Evolutionary conservation across 2,797 vertebrate genomes (phyloP), one percentile per base, ranked within the genome.

Genomic region (Enteromius mattozi): DNA sequence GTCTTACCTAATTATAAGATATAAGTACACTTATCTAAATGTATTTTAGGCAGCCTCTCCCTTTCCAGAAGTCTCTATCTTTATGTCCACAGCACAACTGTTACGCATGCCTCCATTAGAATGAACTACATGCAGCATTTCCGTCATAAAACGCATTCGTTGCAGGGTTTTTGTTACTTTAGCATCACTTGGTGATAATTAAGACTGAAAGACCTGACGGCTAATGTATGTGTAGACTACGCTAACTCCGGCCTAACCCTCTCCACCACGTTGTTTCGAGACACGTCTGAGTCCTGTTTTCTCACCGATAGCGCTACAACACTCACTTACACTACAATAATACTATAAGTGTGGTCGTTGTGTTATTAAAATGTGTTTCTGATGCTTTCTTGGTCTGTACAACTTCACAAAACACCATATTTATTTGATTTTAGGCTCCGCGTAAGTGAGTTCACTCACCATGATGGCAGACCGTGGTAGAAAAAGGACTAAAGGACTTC

Each of bases 381-480:
- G 0, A 0, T 14, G 30, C 10, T 19, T 33, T 14, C 5, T 51
- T n/a, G 17, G 0, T 6, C 47, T 14, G 30, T 7, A 7, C 21
- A 1, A 0, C 12, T 7, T 1, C 17, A 21, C 21, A 7, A 54
- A 75, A 35, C 30, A 21, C 4, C 71, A 35, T 14, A 4, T 75
- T 63, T 1, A 49, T 6, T 40, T 0, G 12, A 42, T 51, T 86
- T 78, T 24, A 24, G 76, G 75, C 82, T 6, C 66, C 37, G 78
- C 33, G 71, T 54, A 17, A n/a, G 85, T 86, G 63, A 86, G 70
- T 85, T 87, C 88, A 90, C 95, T 95, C 88, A 97, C 96, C 96
- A 97, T 97, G 96, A 95, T 94, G 96, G 95, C 94, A 86, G 92
- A 92, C 91, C 79, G 81, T 86, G 91, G 94, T 89, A 54, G 92